These are phyloP conservation scores for Nemurella pictetii DNA, from an alignment of 2,888 invertebrate species.

Conservation along the genomic window DNA sequence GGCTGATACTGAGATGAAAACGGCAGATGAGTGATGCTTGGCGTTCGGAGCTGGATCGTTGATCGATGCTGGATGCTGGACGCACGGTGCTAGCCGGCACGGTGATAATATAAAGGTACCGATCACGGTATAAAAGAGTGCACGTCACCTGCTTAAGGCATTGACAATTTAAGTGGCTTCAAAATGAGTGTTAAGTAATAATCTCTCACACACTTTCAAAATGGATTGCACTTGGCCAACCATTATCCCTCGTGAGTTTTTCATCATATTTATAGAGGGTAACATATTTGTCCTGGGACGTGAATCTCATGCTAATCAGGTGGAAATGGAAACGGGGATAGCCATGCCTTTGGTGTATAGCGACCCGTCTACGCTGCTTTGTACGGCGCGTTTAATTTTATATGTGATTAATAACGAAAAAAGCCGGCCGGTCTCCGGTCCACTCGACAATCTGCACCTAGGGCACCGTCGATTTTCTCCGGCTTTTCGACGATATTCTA, in stretches of 20 bases:
- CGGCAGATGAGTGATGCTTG: neutral
- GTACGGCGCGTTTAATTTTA: neutral
- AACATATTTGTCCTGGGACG: neutral
- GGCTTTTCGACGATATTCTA: conserved; percentile 18
- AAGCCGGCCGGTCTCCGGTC: neutral
- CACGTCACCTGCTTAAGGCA: neutral
- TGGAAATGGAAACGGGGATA: neutral
- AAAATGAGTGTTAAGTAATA: conserved; percentile 6
- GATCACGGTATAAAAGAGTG: neutral
- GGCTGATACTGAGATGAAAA: neutral
- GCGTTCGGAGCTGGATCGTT: neutral
- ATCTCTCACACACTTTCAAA: conserved; percentile 2
- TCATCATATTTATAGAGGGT: conserved; percentile 3
- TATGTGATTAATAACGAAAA: conserved; percentile 24
- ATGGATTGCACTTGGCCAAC: neutral
- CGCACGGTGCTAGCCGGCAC: neutral
- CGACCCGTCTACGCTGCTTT: neutral
- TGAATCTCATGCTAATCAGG: neutral
- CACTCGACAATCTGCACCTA: neutral
- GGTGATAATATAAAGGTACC: neutral
- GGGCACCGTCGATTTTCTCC: neutral
- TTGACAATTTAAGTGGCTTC: conserved; percentile 10
- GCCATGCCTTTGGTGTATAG: neutral
- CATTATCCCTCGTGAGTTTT: neutral
- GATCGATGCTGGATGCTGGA: too few species aligned